Conservation (phyloP, 37 sponge, comb jelly and placozoan species). For the Halisarca cf. caerulea region DNA sequence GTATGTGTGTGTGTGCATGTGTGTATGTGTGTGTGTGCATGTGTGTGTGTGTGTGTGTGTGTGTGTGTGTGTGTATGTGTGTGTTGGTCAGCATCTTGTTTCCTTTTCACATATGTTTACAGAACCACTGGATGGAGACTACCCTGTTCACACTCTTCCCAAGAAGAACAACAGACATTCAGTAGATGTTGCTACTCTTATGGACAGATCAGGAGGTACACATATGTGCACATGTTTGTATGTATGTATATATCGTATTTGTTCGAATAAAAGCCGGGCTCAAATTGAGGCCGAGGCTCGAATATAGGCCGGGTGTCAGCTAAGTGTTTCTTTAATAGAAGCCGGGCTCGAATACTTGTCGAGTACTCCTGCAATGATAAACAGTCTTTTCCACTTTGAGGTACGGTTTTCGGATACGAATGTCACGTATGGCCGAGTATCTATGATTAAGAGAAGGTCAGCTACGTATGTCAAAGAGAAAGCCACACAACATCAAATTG, state of each 20-base stretch:
- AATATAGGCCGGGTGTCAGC: too few relatives aligned
- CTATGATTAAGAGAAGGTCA: too few relatives aligned
- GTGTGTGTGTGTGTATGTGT: not conserved
- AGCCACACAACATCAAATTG: too few relatives aligned
- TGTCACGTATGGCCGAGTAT: too few relatives aligned
- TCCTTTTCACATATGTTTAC: not conserved
- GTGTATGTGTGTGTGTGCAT: not conserved
- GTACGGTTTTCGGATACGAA: too few relatives aligned
- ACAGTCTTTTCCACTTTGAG: too few relatives aligned
- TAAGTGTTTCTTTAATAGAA: too few relatives aligned
- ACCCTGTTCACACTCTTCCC: not conserved
- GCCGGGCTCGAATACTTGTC: too few relatives aligned
- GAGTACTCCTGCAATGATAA: too few relatives aligned
- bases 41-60: not conserved
- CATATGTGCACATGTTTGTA: not conserved
- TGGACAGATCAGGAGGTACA: slow-evolving; percentile 14
- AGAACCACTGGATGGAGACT: not conserved
- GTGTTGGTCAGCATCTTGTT: not conserved
- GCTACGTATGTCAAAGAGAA: too few relatives aligned
- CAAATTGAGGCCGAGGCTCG: too few relatives aligned
- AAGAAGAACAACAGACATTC: slow-evolving; percentile 10
- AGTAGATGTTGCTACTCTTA: slow-evolving; percentile 8
- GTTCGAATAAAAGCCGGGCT: too few relatives aligned
- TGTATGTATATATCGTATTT: slow-evolving; percentile 34
- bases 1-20: not conserved